Base-by-base conservation (phyloP, 2,888 invertebrate species). In the Tetragnatha montana region DNA sequence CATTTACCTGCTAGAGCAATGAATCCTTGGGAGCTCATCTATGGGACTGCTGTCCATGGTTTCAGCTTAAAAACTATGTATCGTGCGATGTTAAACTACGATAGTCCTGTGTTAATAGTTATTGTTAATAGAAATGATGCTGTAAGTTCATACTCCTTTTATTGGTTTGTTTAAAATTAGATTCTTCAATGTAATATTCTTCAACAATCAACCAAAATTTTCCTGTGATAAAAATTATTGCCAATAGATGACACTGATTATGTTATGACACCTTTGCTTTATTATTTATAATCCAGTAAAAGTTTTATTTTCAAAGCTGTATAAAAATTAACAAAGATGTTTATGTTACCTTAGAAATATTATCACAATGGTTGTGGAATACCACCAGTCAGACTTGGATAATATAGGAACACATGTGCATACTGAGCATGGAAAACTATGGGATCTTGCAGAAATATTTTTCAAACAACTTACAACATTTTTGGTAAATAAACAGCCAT, bases 41-140 rank as follows among this genome's bases (percentile, higher is more conserved):
- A 99, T 95, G 98, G 97, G 94, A 98, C 99, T 91, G 97, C 98
- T 93, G 97, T 97, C 94, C 97, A 99, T 95, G 99, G 99, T 89
- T 99, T 99, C 95, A 98, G 98, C 93, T 95, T 99, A 92, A 97
- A 98, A 94, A 98, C 98, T 92, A 96, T 99, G 95, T 99, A 99
- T 95, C 95, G 98, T 93, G 98, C 98, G 95, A 98, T 99, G 97
- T 96, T 96, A 93, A 96, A 97, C 94, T 95, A 97, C 92, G 99
- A 99, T 94, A 96, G 96, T 93, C 98, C 99, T 82, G 96, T 99
- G 92, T 95, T 99, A 91, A 95, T 99, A 93, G 97, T 99, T 93
- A 97, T 99, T 93, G 96, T 98, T 94, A 99, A 99, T 94, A 98
- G 98, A 2, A 96, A 97, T 93, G 96, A 97, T 94, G 97, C 98